These are phyloP conservation scores for Amphimedon queenslandica DNA, from an alignment of 37 sponge, comb jelly and placozoan species.

Conservation along the genomic window DNA sequence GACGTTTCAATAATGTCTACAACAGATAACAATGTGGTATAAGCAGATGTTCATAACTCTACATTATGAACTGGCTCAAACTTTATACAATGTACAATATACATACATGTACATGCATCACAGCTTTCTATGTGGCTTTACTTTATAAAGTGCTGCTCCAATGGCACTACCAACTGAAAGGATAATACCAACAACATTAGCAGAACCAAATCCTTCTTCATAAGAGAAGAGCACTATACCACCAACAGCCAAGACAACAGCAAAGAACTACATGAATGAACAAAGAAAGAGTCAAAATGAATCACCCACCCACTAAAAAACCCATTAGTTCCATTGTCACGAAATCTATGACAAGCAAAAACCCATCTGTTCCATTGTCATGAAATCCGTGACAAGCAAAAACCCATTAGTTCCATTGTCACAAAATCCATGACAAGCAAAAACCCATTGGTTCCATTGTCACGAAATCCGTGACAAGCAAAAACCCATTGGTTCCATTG, in stretches of 20 bases:
- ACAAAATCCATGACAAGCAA: too few relatives aligned
- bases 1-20: slow-evolving; percentile 66
- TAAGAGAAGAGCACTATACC: slow-evolving; percentile 85
- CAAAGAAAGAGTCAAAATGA: neutral
- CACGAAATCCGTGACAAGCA: too few relatives aligned
- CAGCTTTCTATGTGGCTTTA: slow-evolving; percentile 6
- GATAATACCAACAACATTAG: slow-evolving; percentile 45
- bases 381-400: too few relatives aligned
- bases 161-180: slow-evolving; percentile 73
- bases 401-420: too few relatives aligned
- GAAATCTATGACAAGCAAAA: too few relatives aligned
- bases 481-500: too few relatives aligned
- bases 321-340: too few relatives aligned
- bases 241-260: slow-evolving; percentile 63
- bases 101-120: neutral
- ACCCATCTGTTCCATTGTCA: too few relatives aligned
- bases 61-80: too few relatives aligned
- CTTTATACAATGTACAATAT: too few relatives aligned
- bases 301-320: too few relatives aligned
- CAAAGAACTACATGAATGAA: slow-evolving; percentile 30
- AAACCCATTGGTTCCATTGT: too few relatives aligned
- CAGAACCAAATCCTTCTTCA: slow-evolving; percentile 74
- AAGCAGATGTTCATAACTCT: neutral
- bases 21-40: neutral
- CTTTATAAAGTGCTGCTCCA: slow-evolving; percentile 89